phyloP scores from a whole-genome alignment of 2,797 vertebrate species.

The Eulemur mongoz region DNA sequence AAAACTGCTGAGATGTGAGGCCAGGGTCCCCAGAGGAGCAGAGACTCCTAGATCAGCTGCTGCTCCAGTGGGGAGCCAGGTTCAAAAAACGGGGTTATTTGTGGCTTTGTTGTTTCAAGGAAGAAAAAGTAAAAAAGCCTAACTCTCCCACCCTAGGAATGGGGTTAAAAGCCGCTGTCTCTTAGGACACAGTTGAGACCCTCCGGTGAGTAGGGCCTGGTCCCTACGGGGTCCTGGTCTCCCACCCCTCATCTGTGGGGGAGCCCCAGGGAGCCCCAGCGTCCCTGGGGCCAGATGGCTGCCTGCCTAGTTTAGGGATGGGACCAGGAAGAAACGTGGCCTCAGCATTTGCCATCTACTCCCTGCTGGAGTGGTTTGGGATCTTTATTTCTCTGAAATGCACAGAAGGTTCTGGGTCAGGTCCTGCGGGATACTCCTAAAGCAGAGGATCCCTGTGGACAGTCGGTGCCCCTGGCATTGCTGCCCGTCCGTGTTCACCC shows the following conservation, averaged over 20 bases:
- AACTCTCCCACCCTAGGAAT: neutral
- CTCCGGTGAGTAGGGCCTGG: neutral
- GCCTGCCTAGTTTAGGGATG: too few relatives aligned
- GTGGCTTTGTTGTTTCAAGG: slow-evolving; percentile 4
- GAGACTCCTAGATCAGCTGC: slow-evolving; percentile 34
- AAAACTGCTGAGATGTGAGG: neutral
- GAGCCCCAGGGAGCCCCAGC: accelerated
- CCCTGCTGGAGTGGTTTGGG: neutral
- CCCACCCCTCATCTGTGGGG: accelerated
- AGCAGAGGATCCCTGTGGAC: neutral
- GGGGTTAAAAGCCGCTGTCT: neutral
- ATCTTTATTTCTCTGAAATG: neutral
- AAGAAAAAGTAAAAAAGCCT: neutral
- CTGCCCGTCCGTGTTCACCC: neutral
- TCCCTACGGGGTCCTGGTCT: neutral
- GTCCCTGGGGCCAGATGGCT: neutral
- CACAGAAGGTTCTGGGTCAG: neutral
- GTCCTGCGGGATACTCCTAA: neutral
- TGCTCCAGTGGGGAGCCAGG: neutral
- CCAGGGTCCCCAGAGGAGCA: neutral
- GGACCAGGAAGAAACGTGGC: neutral
- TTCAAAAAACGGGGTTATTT: slow-evolving; percentile 35
- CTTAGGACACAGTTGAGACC: neutral
- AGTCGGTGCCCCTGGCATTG: neutral
- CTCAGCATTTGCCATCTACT: neutral